A percentile compares a stretch with the other conserved stretches of the same genome.
phyloP scores from a whole-genome alignment of 2,888 invertebrate species.

The Drosophila phalerata region DNA sequence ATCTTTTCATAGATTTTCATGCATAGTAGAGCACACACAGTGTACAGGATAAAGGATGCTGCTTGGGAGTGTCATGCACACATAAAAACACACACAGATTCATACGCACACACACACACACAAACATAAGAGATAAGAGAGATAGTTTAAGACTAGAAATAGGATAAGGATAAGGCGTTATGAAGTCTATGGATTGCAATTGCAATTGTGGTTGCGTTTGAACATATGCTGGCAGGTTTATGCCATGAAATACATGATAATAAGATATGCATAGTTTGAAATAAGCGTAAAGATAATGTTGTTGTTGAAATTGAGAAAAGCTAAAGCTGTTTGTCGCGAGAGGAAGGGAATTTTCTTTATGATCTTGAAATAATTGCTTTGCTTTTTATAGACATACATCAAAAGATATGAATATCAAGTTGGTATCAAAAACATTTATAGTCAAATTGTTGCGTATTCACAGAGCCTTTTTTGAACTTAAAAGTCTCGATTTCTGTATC shows the following conservation, averaged over 20 bases:
- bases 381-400: constrained; percentile 4
- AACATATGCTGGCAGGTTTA: constrained; percentile 9
- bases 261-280: not conserved
- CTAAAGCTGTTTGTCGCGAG: constrained; percentile 1
- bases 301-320: constrained; percentile 5
- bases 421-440: constrained; percentile 53
- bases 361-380: constrained; percentile 3
- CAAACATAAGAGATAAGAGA: constrained; percentile 7
- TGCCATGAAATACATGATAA: constrained; percentile 10
- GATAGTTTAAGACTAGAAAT: constrained; percentile 14
- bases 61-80: constrained; percentile 20
- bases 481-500: constrained; percentile 32
- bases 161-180: constrained; percentile 17
- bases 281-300: constrained; percentile 3
- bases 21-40: constrained; percentile 3
- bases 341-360: not conserved
- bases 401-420: constrained; percentile 16
- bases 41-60: constrained; percentile 8
- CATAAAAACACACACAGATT: constrained; percentile 16
- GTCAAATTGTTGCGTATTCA: constrained; percentile 50
- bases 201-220: constrained; percentile 4
- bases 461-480: constrained; percentile 50
- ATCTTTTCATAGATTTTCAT: not conserved
- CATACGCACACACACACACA: constrained; percentile 31
- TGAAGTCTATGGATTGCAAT: constrained; percentile 10